A percentile compares a stretch with the other conserved stretches of the same genome.
These are phyloP conservation scores for Pararge aegeria DNA, from an alignment of 1,140 invertebrate genomes.

Conservation along the genomic window DNA sequence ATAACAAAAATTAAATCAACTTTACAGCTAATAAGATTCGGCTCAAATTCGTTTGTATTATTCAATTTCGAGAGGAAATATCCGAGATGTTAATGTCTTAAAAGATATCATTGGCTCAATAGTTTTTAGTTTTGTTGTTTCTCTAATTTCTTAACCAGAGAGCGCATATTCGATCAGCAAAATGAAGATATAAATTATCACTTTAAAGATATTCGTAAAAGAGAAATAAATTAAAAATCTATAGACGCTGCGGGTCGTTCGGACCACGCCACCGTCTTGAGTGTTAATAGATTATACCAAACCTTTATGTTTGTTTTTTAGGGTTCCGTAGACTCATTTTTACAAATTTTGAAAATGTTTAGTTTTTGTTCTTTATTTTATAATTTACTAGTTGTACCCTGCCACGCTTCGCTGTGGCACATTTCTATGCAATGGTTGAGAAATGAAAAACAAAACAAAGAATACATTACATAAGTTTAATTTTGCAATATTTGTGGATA, in stretches of 20 bases:
- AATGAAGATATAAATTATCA: slow-evolving; percentile 20
- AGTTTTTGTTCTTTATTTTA: too few relatives aligned
- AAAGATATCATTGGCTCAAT: background rate
- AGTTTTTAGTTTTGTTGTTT: background rate
- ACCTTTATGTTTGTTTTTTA: background rate
- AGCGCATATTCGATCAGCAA: background rate
- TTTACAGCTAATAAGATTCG: background rate
- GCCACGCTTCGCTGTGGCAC: too few relatives aligned
- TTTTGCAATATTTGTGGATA: too few relatives aligned
- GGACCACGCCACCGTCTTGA: slow-evolving; percentile 52
- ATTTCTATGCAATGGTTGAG: too few relatives aligned
- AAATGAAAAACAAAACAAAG: too few relatives aligned
- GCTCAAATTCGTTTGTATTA: background rate
- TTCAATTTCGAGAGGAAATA: background rate
- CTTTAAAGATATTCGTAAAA: slow-evolving; percentile 36
- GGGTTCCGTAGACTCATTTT: background rate
- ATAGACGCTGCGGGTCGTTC: slow-evolving; percentile 39
- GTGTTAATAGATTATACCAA: slow-evolving; percentile 62
- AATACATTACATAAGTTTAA: too few relatives aligned
- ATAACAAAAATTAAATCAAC: background rate
- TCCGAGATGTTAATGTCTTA: slow-evolving; percentile 12
- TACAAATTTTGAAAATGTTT: too few relatives aligned
- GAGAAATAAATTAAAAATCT: slow-evolving; percentile 63
- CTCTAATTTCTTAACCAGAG: slow-evolving; percentile 2
- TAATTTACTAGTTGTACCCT: too few relatives aligned